Evolutionary conservation across 2,797 vertebrate genomes (phyloP).

Genomic region (Tadarida brasiliensis): DNA sequence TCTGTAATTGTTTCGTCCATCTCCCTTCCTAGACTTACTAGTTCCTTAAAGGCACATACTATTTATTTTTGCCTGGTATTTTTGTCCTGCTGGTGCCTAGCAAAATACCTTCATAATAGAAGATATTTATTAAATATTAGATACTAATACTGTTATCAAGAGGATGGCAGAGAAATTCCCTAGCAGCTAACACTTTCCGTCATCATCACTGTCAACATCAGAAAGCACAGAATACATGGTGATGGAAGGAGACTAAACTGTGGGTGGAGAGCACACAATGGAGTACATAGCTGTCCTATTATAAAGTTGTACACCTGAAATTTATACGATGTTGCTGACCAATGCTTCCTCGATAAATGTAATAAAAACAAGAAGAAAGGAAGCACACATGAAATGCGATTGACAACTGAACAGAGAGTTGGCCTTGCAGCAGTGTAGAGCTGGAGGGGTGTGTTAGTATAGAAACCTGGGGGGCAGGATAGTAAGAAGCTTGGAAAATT

Average conservation of each 20-base stretch:
- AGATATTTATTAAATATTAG: not conserved
- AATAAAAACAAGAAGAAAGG: not conserved
- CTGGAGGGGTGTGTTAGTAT: not conserved
- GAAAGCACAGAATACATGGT: not conserved
- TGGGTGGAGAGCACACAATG: no score
- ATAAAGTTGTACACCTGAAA: no score
- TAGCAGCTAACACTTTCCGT: not conserved
- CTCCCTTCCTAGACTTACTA: not conserved
- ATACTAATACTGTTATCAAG: not conserved
- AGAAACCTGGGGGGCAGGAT: not conserved
- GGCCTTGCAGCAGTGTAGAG: not conserved
- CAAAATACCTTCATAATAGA: conserved; percentile 2
- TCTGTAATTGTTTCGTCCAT: not conserved
- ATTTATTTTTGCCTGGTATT: not conserved
- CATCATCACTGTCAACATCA: not conserved
- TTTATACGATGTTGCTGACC: not conserved
- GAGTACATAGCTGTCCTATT: not conserved
- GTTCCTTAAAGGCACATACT: not conserved
- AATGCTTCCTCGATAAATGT: not conserved
- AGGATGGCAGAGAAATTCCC: not conserved
- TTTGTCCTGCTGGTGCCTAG: not conserved
- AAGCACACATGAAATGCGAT: not conserved
- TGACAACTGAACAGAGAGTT: not conserved
- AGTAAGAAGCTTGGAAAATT: not conserved
- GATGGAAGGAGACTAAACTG: not conserved